Evolutionary conservation across 2,113 vertebrate species (phyloP), one percentile per base, ranked within the genome.

Genomic region (Xiphophorus hellerii): DNA sequence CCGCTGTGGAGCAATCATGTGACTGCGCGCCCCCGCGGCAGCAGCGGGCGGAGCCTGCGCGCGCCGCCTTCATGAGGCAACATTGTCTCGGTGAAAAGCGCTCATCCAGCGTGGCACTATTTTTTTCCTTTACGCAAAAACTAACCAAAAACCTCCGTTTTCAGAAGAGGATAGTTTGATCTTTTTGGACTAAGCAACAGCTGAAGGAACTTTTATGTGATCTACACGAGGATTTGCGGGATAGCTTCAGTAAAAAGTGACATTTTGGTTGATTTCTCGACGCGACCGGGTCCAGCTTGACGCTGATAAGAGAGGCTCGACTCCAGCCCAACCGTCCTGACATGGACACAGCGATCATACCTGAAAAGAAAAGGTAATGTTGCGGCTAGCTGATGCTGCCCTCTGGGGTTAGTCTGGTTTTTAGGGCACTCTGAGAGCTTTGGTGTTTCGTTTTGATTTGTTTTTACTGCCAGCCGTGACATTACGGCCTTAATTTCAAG

Each of bases 331-430:
- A 71, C 70, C 86, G 85, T 92, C 92, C 89, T 88, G 89, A 90
- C 77, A 95, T 95, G 94, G 94, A 94, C 90, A 90, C 94, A 84
- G 94, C 88, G 90, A 89, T 86, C 80, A 88, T 92, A 91, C 93
- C 93, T 81, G 94, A 94, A 86, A 95, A 95, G 92, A 95, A 95
- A 92, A 94, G 95, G 95, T 95, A 93, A 89, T 31, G 73, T 60
- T 30, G 5, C 13, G 4, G 22, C 69, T 71, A 60, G 73, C 67
- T 69, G n/a, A 30, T 35, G 65, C 31, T 67, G 31, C 33, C 3
- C 5, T 66, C 48, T 8, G 2, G 10, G 30, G 33, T 31, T 1
- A 44, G 2, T 22, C 13, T 68, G 65, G 62, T 80, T 78, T 31
- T 17, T 5, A 29, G 29, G 42, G 15, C 10, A 15, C 5, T 1